Evolutionary conservation across 2,888 invertebrate genomes (phyloP).

Genomic region (Hypena proboscidalis): DNA sequence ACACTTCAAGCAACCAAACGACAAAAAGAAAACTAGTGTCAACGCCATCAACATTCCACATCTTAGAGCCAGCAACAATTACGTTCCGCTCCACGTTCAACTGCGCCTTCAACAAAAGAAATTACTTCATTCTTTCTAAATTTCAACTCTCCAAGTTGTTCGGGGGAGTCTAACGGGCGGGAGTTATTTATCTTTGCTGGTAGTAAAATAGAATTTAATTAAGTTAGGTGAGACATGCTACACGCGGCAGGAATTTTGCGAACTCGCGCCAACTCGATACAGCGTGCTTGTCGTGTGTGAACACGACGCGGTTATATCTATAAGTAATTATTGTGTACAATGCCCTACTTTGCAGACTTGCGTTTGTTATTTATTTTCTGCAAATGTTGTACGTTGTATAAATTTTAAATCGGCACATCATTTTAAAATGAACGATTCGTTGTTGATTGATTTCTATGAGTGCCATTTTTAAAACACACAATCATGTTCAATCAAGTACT

Average conservation of each 20-base stretch:
- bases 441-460: too few relatives aligned
- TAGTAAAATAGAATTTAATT: constrained; percentile 83
- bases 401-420: too few relatives aligned
- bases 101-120: constrained; percentile 63
- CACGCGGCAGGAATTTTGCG: constrained; percentile 71
- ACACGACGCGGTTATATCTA: constrained; percentile 22
- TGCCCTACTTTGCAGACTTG: constrained; percentile 13
- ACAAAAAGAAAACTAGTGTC: constrained; percentile 17
- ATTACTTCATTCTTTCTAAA: constrained; percentile 79
- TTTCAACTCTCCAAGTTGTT: constrained; percentile 59
- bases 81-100: constrained; percentile 48
- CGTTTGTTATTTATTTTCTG: too few relatives aligned
- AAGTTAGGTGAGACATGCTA: constrained; percentile 80
- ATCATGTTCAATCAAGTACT: too few relatives aligned
- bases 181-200: constrained; percentile 80
- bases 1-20: background rate
- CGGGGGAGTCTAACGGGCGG: constrained; percentile 57
- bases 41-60: constrained; percentile 37
- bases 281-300: constrained; percentile 36
- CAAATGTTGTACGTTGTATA: too few relatives aligned
- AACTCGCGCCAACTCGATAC: constrained; percentile 57
- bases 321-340: constrained; percentile 21
- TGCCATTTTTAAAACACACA: too few relatives aligned
- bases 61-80: constrained; percentile 47
- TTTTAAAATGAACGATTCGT: too few relatives aligned